Evolutionary conservation across 1,140 invertebrate genomes (phyloP).

Genomic region (Lutraria rhynchaena): DNA sequence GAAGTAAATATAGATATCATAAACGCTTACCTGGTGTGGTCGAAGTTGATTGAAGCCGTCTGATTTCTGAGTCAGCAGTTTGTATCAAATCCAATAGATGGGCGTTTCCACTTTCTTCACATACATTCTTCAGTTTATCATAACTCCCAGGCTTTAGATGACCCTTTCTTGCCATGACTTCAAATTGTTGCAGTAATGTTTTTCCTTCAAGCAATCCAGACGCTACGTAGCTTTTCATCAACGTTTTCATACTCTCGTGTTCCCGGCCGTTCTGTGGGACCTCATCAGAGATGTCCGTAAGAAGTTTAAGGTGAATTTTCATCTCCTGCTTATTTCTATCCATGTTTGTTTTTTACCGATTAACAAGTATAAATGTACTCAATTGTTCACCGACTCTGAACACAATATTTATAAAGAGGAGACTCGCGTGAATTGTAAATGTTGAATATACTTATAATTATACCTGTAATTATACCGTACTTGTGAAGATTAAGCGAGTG

Average conservation of each 20-base stretch:
- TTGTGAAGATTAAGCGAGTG: no score
- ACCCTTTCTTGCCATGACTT: neutral
- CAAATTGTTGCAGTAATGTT: neutral
- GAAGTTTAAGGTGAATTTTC: neutral
- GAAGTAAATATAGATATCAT: no score
- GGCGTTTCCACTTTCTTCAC: conserved; percentile 2
- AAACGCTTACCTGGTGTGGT: no score
- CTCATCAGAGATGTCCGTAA: neutral
- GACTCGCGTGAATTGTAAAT: no score
- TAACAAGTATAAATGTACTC: no score
- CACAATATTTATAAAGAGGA: no score
- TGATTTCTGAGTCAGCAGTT: conserved; percentile 1
- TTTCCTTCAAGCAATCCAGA: neutral
- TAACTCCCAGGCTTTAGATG: conserved; percentile 6
- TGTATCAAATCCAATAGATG: neutral
- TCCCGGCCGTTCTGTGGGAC: neutral
- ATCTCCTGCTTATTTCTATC: no score
- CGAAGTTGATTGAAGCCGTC: no score
- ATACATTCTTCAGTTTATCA: conserved; percentile 8
- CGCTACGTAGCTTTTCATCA: conserved; percentile 9
- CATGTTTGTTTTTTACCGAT: no score
- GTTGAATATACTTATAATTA: no score
- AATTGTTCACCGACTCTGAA: no score
- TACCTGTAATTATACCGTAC: no score
- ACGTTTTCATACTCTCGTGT: conserved; percentile 1